Evolutionary conservation across 2,113 vertebrate species (phyloP).

Genomic region (Mastomys natalensis): DNA sequence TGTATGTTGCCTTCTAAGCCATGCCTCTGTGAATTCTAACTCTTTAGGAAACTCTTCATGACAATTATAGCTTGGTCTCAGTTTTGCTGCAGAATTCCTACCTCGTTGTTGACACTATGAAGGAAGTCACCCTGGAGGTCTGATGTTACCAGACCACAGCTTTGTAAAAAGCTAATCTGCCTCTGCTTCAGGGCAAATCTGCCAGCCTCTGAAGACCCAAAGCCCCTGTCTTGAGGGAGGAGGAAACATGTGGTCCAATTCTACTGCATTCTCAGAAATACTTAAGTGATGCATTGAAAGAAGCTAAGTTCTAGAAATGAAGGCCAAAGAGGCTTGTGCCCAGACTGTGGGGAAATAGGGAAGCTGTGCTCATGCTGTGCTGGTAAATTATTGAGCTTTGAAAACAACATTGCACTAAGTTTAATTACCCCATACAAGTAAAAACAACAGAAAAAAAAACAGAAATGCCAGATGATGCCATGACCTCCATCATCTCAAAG

Average conservation of each 20-base stretch:
- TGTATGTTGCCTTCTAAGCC: background rate
- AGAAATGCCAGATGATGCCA: accelerated
- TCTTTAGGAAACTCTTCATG: background rate
- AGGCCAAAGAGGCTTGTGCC: background rate
- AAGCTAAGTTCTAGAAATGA: conserved; percentile 33
- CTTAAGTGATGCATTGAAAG: background rate
- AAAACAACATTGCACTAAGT: background rate
- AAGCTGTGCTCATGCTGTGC: background rate
- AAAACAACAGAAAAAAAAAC: background rate
- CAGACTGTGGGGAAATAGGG: background rate
- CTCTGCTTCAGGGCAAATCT: accelerated
- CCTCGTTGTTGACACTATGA: background rate
- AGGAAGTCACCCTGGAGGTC: too few relatives aligned
- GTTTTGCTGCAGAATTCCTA: accelerated
- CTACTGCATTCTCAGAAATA: background rate
- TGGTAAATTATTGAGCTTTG: background rate
- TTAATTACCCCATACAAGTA: background rate
- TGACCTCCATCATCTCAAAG: background rate
- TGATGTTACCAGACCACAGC: background rate
- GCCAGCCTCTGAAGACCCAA: background rate
- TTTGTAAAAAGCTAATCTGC: background rate
- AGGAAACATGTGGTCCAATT: accelerated
- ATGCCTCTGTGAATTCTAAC: background rate
- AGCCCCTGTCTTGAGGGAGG: background rate
- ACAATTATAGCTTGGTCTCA: background rate